Conservation (phyloP, 2,888 invertebrate species). For the Diploptera punctata region DNA sequence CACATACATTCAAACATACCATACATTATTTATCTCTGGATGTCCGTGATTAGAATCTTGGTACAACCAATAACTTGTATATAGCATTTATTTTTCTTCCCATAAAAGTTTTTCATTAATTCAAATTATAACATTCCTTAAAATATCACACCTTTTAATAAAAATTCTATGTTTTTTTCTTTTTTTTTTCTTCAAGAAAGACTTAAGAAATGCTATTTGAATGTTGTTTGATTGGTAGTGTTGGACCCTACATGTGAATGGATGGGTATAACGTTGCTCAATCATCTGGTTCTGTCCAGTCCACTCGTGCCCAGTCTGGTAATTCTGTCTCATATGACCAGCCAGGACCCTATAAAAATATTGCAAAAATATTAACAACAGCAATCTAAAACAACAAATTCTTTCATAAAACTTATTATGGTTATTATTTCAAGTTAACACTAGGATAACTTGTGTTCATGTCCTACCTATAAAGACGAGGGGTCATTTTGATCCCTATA, state of each 20-base stretch:
- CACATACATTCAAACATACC: too few relatives aligned
- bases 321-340: constrained; percentile 94
- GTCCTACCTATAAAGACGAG: too few relatives aligned
- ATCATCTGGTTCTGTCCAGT: constrained; percentile 76
- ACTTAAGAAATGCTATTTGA: constrained; percentile 26
- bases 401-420: too few relatives aligned
- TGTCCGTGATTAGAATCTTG: too few relatives aligned
- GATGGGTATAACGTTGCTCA: constrained; percentile 48
- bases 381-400: too few relatives aligned
- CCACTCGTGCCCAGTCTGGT: constrained; percentile 90
- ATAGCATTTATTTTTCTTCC: constrained; percentile 10
- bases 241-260: constrained; percentile 37
- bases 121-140: constrained; percentile 36
- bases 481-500: too few relatives aligned
- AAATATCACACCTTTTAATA: constrained; percentile 35
- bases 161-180: constrained; percentile 13
- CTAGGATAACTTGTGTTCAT: too few relatives aligned
- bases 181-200: neutral
- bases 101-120: neutral
- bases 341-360: constrained; percentile 89
- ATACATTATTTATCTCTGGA: too few relatives aligned
- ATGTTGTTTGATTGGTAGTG: constrained; percentile 31
- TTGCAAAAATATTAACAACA: too few relatives aligned
- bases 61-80: too few relatives aligned
- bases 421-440: too few relatives aligned